Percentiles rank a stretch among this genome's conserved stretches.
phyloP scores from a whole-genome alignment of 2,888 invertebrate genomes.

The Theretra japonica region DNA sequence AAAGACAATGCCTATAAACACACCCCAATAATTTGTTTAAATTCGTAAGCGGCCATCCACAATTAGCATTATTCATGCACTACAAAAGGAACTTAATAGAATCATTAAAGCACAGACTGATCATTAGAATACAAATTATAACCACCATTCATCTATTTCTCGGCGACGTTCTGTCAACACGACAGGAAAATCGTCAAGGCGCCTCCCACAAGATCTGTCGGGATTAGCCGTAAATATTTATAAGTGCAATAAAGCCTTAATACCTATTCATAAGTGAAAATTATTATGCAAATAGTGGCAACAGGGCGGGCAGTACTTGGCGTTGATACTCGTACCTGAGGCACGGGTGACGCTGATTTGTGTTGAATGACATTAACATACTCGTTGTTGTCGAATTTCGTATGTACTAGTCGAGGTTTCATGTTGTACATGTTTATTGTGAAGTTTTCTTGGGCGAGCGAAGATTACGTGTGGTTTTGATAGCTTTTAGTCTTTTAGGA shows the following conservation, averaged over 20 bases:
- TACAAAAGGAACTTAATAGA: conserved; percentile 42
- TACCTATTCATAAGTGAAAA: conserved; percentile 85
- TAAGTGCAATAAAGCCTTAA: conserved; percentile 80
- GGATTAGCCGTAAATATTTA: conserved; percentile 79
- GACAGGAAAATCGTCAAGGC: conserved; percentile 71
- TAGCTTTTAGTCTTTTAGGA: no score
- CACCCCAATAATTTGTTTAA: no score
- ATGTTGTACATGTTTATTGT: no score
- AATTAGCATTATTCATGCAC: no score
- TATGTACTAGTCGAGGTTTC: neutral
- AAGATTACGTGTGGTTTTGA: no score
- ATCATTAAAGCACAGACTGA: conserved; percentile 61
- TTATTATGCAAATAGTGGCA: conserved; percentile 82
- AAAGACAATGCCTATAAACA: no score
- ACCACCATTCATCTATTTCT: conserved; percentile 70
- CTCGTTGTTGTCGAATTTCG: conserved; percentile 5
- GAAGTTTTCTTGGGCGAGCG: no score
- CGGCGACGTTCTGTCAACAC: conserved; percentile 67
- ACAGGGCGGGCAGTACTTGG: conserved; percentile 66
- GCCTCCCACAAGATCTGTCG: conserved; percentile 63
- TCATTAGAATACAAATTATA: conserved; percentile 66
- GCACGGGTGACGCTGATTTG: conserved; percentile 40
- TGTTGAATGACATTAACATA: conserved; percentile 44
- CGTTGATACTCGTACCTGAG: conserved; percentile 24
- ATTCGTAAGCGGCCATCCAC: no score